A percentile compares a stretch with the other conserved stretches of the same genome.
Evolutionary conservation across 2,113 vertebrate genomes (phyloP).

Genomic region (Pomatorhinus ruficollis): DNA sequence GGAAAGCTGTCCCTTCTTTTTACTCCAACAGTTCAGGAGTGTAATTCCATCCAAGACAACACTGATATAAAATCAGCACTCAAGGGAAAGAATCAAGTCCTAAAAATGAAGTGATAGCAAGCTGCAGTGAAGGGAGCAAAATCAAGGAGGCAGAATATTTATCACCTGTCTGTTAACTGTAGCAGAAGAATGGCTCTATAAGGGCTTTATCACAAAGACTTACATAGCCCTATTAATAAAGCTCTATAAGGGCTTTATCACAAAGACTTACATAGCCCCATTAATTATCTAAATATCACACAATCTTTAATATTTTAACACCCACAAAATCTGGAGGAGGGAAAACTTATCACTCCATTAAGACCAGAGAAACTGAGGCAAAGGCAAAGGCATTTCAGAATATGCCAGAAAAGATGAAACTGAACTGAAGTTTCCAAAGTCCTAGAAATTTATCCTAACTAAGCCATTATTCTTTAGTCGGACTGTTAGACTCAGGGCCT

Average conservation of each 20-base stretch:
- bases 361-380: not conserved
- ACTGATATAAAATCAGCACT: not conserved
- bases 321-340: not conserved
- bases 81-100: not conserved
- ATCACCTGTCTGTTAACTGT: not conserved
- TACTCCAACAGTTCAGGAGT: not conserved
- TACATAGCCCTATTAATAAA: not conserved
- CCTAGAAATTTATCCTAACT: not conserved
- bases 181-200: not conserved
- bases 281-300: not conserved
- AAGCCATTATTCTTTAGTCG: not conserved
- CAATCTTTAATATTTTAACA: not conserved
- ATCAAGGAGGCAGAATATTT: not conserved
- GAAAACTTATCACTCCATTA: not conserved
- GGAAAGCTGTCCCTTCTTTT: not conserved
- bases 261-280: not conserved
- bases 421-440: not conserved
- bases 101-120: not conserved
- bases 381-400: not conserved
- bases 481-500: rapidly evolving
- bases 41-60: not conserved
- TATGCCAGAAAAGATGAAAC: not conserved
- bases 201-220: not conserved
- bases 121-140: not conserved
- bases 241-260: not conserved